A percentile compares a stretch with the other conserved stretches of the same genome.
These are phyloP conservation scores for Tanytarsus gracilentus DNA, from an alignment of 2,888 invertebrate species.

Conservation along the genomic window DNA sequence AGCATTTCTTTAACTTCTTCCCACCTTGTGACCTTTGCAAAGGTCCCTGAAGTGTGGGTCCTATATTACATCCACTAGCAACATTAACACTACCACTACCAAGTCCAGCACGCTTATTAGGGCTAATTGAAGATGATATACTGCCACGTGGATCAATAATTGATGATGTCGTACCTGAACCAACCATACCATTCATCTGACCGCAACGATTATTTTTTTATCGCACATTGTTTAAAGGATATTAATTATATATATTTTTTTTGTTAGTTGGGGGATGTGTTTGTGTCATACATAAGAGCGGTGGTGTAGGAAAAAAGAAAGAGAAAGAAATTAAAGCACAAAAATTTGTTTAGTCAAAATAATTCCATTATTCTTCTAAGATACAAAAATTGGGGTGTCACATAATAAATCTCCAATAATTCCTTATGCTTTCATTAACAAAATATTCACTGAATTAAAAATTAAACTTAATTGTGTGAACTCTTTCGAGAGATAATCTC, in stretches of 20 bases:
- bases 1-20: constrained; percentile 85
- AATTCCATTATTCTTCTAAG: background rate
- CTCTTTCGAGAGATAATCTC: too few relatives aligned
- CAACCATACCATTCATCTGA: constrained; percentile 30
- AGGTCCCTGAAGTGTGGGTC: constrained; percentile 30
- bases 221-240: background rate
- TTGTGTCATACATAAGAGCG: background rate
- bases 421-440: too few relatives aligned
- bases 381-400: background rate
- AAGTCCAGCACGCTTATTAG: constrained; percentile 31
- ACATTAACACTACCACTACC: constrained; percentile 31
- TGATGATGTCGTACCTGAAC: constrained; percentile 31
- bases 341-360: background rate
- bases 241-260: background rate
- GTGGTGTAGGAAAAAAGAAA: constrained; percentile 22
- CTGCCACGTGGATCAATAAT: constrained; percentile 31
- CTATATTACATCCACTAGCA: constrained; percentile 33
- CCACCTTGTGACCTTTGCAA: constrained; percentile 80
- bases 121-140: constrained; percentile 24
- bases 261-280: background rate
- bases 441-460: too few relatives aligned
- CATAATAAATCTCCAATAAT: background rate
- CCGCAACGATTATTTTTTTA: background rate
- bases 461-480: too few relatives aligned
- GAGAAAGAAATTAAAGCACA: constrained; percentile 28